Percentiles rank a stretch among this genome's conserved stretches.
Conservation (phyloP, 2,888 invertebrate species). For the Melangyna quadrimaculata region DNA sequence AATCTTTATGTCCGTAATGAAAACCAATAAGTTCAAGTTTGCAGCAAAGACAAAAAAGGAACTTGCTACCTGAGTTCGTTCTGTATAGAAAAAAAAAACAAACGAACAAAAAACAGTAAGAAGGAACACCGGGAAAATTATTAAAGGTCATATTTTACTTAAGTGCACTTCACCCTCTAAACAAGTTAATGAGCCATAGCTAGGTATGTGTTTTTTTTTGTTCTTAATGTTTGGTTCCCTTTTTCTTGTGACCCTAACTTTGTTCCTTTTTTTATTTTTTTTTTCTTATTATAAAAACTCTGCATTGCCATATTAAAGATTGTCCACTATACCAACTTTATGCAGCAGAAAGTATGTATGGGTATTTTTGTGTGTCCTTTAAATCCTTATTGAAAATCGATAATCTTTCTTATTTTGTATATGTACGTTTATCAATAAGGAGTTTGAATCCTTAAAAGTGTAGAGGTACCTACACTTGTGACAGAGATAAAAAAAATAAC, state of each 20-base stretch:
- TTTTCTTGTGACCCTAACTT: slow-evolving; percentile 18
- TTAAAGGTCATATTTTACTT: slow-evolving; percentile 70
- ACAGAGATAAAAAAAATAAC: background rate
- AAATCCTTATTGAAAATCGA: slow-evolving; percentile 65
- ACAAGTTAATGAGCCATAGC: slow-evolving; percentile 68
- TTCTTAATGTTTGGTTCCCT: background rate
- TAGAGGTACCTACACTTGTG: background rate
- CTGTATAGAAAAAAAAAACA: background rate
- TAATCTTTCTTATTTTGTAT: slow-evolving; percentile 33
- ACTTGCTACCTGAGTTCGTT: slow-evolving; percentile 47
- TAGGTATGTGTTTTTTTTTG: background rate
- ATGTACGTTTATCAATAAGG: background rate
- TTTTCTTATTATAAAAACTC: background rate
- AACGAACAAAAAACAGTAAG: slow-evolving; percentile 35
- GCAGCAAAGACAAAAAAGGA: slow-evolving; percentile 34
- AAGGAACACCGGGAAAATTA: slow-evolving; percentile 60
- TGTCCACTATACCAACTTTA: background rate
- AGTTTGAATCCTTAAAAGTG: slow-evolving; percentile 64
- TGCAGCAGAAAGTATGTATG: slow-evolving; percentile 55
- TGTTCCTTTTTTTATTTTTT: slow-evolving; percentile 13
- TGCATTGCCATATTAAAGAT: slow-evolving; percentile 46
- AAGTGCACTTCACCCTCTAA: slow-evolving; percentile 70
- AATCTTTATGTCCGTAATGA: slow-evolving; percentile 25
- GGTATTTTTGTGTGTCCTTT: slow-evolving; percentile 51
- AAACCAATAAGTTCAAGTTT: slow-evolving; percentile 67